Evolutionary conservation across 1,140 invertebrate genomes (phyloP), one percentile per base, ranked within the genome.

Genomic region (Apolygus lucorum): DNA sequence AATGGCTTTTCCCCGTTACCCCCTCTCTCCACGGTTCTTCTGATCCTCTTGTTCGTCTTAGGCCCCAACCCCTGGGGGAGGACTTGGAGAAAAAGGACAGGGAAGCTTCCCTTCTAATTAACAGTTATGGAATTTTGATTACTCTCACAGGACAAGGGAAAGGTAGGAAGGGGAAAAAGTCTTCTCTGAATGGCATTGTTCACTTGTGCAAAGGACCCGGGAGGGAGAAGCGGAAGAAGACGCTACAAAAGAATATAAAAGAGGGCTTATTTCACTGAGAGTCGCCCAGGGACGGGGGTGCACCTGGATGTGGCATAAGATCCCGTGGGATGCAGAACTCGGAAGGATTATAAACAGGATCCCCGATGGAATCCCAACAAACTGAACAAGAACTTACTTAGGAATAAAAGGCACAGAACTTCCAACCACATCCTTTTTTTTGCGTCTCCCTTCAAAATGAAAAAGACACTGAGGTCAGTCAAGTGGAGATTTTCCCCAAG

Each of bases 41-140:
- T n/a, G n/a, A n/a, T n/a, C n/a, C n/a, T n/a, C n/a, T n/a, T n/a
- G n/a, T n/a, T n/a, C n/a, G n/a, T n/a, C n/a, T n/a, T n/a, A 13
- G 22, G 54, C 54, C 13, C 54, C 11, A 59, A 24, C 54, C 54
- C 54, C 22, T 4, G 11, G 22, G 54, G 22, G 22, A 59, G 34
- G 54, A 59, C 13, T 59, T 59, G 54, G 22, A 21, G 11, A 59
- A 24, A 59, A 17, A 21, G 54, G 22, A 59, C 8, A 14, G 13
- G 54, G 54, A 24, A 59, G 54, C 8, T 59, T 59, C 54, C 54
- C 54, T 59, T 59, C 54, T 59, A 59, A 59, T 59, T 59, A 59
- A 59, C 54, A 59, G 54, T 59, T 59, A 59, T 59, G 54, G 54
- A 59, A 59, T 59, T 59, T 59, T 59, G 54, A 59, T 59, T 59